Base-by-base conservation (phyloP, 1,140 invertebrate genomes). In the Propsilocerus akamusi region DNA sequence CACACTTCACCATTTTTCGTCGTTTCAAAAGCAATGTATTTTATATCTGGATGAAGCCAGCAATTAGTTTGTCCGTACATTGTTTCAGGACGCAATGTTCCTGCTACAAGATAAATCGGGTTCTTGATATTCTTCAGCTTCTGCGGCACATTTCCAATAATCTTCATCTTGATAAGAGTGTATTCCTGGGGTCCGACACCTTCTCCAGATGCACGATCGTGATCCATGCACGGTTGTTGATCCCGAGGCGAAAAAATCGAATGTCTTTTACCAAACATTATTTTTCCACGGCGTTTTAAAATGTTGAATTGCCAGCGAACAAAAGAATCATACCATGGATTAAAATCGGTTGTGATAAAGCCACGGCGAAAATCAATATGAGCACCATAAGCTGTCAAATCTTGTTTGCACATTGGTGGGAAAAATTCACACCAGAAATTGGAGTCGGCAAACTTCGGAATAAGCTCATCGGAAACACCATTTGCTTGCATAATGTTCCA, bases 11-110 rank as follows among this genome's bases (percentile, higher is more conserved):
- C 75, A 5, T 67, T 59, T 26, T 75, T 76, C 6, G 75, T 66
- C 5, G 78, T 76, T 58, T 79, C 71, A 67, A 91, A 86, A 12
- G 84, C 91, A 57, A 95, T 78, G 59, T 98, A 98, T 53, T 78
- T 79, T 56, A 98, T 92, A 58, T 97, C 91, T 4, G 97, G 97
- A 60, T 83, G 83, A 1, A 99, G 62, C 93, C 95, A 99, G 64
- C 95, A 97, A 64, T 99, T 99, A 0, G 97, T 99, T 72, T 99
- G 97, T 3, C 97, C 97, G 66, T 97, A 99, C 96, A 99, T 99
- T 1, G 97, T 99, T 71, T 99, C 97, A 10, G 96, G 95, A 54
- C 95, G 71, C 5, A 99, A 68, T 14, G 97, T 99, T n/a, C 93
- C 97, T 32, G 95, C 94, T 11, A 99, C 92, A 46, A 99, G 72